Evolutionary conservation across 2,797 vertebrate genomes (phyloP).

Genomic region (Poecilia gillii): DNA sequence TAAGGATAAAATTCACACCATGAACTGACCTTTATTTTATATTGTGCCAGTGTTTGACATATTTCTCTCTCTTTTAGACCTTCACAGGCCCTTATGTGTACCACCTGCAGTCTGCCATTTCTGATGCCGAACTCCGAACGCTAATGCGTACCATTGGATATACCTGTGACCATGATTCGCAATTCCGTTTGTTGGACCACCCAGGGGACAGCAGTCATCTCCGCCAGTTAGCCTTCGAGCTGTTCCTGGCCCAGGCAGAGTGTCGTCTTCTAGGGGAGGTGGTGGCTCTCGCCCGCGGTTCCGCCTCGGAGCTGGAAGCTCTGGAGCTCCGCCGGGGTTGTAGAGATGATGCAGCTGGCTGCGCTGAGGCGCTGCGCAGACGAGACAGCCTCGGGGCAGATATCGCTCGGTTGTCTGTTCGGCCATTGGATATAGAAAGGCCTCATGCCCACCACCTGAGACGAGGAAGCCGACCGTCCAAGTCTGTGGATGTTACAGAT

Average conservation of each 20-base stretch:
- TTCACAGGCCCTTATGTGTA: slow-evolving; percentile 98
- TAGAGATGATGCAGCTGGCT: slow-evolving; percentile 88
- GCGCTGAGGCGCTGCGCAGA: slow-evolving; percentile 88
- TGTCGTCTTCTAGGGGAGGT: slow-evolving; percentile 94
- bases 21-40: not conserved
- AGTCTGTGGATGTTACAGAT: slow-evolving; percentile 94
- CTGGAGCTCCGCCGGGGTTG: slow-evolving; percentile 87
- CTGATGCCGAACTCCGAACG: slow-evolving; percentile 88
- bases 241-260: slow-evolving; percentile 94
- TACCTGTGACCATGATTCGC: slow-evolving; percentile 86
- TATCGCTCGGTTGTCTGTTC: slow-evolving; percentile 86
- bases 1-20: not conserved
- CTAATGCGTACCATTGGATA: slow-evolving; percentile 95
- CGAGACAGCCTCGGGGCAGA: slow-evolving; percentile 87
- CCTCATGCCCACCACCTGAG: slow-evolving; percentile 89
- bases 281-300: slow-evolving; percentile 89
- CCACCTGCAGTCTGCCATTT: slow-evolving; percentile 91
- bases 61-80: slow-evolving; percentile 80
- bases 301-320: slow-evolving; percentile 90
- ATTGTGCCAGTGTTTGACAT: not conserved
- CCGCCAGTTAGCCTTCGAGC: slow-evolving; percentile 90
- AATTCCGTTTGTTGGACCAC: slow-evolving; percentile 80
- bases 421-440: slow-evolving; percentile 88
- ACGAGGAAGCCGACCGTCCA: slow-evolving; percentile 91
- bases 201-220: slow-evolving; percentile 75